These are phyloP conservation scores for Drosophila quasianomalipes DNA, from an alignment of 2,888 invertebrate species.

Conservation along the genomic window DNA sequence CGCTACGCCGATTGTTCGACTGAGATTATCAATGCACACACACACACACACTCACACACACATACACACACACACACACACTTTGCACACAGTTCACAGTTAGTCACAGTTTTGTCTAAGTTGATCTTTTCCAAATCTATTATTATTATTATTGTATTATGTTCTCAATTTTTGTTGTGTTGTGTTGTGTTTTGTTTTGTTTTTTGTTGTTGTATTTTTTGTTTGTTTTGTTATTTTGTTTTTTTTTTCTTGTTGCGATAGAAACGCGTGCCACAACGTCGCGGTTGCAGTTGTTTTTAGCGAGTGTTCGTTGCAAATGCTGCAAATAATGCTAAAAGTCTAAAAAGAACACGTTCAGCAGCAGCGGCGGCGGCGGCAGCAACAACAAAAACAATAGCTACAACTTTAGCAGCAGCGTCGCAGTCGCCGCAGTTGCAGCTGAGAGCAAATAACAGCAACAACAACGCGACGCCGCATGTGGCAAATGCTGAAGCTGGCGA, in stretches of 20 bases:
- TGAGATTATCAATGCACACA: constrained; percentile 13
- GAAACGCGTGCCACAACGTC: constrained; percentile 85
- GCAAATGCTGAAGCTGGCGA: constrained; percentile 70
- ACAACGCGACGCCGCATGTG: constrained; percentile 69
- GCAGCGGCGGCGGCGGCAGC: constrained; percentile 60
- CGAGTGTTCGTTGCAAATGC: constrained; percentile 85
- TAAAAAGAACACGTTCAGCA: constrained; percentile 81
- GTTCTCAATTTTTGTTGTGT: constrained; percentile 2
- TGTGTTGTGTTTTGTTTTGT: constrained; percentile 11
- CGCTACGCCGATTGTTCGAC: constrained; percentile 25
- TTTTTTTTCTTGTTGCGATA: constrained; percentile 66
- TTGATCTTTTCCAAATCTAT: constrained; percentile 21
- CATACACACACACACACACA: neutral
- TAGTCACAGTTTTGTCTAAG: constrained; percentile 28
- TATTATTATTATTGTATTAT: constrained; percentile 11
- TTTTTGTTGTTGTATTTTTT: constrained; percentile 5
- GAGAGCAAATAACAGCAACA: constrained; percentile 51
- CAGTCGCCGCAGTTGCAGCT: constrained; percentile 49
- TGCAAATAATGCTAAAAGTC: constrained; percentile 84
- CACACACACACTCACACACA: neutral
- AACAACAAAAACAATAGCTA: constrained; percentile 52
- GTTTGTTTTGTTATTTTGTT: constrained; percentile 33
- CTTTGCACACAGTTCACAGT: constrained; percentile 14
- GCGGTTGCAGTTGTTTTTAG: constrained; percentile 85
- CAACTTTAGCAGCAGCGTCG: constrained; percentile 48